Conservation (phyloP, 2,797 vertebrate genomes). For the Miichthys miiuy region DNA sequence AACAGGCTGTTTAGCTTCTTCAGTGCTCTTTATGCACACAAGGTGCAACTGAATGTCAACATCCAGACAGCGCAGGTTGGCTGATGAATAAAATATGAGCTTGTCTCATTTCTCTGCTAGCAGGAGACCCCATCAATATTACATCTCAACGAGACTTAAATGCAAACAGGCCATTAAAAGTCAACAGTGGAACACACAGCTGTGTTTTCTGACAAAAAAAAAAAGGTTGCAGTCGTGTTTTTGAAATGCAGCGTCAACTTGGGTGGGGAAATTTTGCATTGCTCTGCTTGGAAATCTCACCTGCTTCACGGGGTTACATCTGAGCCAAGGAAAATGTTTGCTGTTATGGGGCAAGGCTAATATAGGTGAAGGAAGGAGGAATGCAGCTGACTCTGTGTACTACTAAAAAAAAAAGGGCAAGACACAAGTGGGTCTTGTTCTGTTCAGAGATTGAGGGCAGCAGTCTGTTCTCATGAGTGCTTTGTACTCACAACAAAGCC, state of each 20-base stretch:
- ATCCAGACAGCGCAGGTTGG: conserved; percentile 57
- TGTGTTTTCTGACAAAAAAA: conserved; percentile 2
- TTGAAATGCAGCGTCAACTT: not conserved
- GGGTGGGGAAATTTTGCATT: not conserved
- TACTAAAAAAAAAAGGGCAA: not conserved
- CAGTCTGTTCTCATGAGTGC: conserved; percentile 29
- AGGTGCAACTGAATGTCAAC: conserved; percentile 54
- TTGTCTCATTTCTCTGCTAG: conserved; percentile 57
- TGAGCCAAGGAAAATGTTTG: conserved; percentile 45
- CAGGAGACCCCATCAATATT: conserved; percentile 65
- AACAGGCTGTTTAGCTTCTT: conserved; percentile 23
- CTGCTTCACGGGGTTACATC: conserved; percentile 15
- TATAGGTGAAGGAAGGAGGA: conserved; percentile 19
- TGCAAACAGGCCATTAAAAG: conserved; percentile 49
- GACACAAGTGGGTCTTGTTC: conserved; percentile 33
- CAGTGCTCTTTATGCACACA: conserved; percentile 25
- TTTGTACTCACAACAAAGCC: conserved; percentile 45
- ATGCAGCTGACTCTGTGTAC: not conserved
- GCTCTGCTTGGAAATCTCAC: conserved; percentile 22
- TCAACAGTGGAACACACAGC: not conserved
- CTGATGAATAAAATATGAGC: conserved; percentile 74
- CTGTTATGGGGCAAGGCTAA: conserved; percentile 32
- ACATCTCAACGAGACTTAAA: conserved; percentile 48
- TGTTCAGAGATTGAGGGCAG: conserved; percentile 19
- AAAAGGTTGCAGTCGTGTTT: not conserved